phyloP scores from a whole-genome alignment of 2,113 vertebrate genomes.

The Odobenus rosmarus region DNA sequence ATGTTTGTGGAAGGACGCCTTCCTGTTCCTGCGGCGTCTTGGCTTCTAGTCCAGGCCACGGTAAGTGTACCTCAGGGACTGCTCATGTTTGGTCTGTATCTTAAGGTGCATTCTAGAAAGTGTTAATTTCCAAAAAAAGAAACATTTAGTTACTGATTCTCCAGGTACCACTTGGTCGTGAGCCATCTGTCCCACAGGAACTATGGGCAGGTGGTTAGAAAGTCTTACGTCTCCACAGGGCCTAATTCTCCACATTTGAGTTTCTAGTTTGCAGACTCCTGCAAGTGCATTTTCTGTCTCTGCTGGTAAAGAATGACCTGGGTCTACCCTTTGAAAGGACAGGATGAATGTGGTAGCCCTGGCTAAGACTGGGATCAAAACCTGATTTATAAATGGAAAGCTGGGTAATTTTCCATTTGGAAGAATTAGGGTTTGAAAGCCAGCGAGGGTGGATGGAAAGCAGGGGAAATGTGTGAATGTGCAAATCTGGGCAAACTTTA shows the following conservation, averaged over 20 bases:
- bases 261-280: not conserved
- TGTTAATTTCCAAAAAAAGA: not conserved
- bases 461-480: not conserved
- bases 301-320: not conserved
- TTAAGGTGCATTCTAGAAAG: constrained; percentile 4
- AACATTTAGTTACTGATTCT: not conserved
- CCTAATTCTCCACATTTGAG: not conserved
- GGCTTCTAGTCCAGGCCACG: not conserved
- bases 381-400: not conserved
- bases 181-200: not conserved
- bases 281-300: not conserved
- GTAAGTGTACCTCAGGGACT: not conserved
- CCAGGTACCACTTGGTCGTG: not conserved
- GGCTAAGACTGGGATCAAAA: not conserved
- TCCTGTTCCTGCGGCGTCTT: not conserved
- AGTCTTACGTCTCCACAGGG: not conserved
- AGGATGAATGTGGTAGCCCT: not conserved
- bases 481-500: not conserved
- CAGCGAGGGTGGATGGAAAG: not conserved
- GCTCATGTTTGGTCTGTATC: not conserved
- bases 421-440: not conserved
- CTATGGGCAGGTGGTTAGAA: not conserved
- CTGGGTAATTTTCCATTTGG: not conserved
- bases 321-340: not conserved
- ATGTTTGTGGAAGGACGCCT: not conserved